These are phyloP conservation scores for Villa cingulata DNA, from an alignment of 2,888 invertebrate species.

Conservation along the genomic window DNA sequence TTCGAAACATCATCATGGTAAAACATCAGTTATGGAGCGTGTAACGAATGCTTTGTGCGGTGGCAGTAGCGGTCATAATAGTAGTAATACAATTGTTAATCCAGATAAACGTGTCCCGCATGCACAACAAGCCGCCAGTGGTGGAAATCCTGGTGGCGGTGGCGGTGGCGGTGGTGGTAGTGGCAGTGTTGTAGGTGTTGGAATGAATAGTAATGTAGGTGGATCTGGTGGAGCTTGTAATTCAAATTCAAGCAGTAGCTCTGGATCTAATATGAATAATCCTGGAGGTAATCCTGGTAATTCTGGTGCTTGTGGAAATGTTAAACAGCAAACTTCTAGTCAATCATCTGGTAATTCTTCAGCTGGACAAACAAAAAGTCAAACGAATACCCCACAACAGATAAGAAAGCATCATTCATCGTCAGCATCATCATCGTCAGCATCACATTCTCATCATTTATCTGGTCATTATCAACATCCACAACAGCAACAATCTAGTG, in stretches of 20 bases:
- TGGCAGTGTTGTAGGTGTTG: slow-evolving; percentile 5
- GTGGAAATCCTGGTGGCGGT: slow-evolving; percentile 4
- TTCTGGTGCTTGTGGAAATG: background rate
- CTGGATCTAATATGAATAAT: slow-evolving; percentile 12
- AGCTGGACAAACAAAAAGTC: slow-evolving; percentile 21
- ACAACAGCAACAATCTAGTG: slow-evolving; percentile 28
- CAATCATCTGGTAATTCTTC: background rate
- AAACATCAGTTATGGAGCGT: slow-evolving; percentile 69
- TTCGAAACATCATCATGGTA: slow-evolving; percentile 41
- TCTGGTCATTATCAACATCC: slow-evolving; percentile 10
- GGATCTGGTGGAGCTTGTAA: slow-evolving; percentile 21
- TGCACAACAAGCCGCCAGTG: slow-evolving; percentile 13
- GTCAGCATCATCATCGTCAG: slow-evolving; percentile 25
- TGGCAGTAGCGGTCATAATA: slow-evolving; percentile 35
- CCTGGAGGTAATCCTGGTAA: background rate
- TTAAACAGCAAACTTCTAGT: background rate
- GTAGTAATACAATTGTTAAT: slow-evolving; percentile 22
- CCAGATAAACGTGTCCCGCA: slow-evolving; percentile 38
- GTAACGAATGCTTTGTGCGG: slow-evolving; percentile 79
- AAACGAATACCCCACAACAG: slow-evolving; percentile 30
- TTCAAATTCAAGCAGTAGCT: slow-evolving; percentile 17
- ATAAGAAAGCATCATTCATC: slow-evolving; percentile 33
- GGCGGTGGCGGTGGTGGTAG: background rate
- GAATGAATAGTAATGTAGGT: slow-evolving; percentile 14
- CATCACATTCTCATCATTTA: background rate